phyloP scores from a whole-genome alignment of 2,888 invertebrate species.

The Stramonita haemastoma region DNA sequence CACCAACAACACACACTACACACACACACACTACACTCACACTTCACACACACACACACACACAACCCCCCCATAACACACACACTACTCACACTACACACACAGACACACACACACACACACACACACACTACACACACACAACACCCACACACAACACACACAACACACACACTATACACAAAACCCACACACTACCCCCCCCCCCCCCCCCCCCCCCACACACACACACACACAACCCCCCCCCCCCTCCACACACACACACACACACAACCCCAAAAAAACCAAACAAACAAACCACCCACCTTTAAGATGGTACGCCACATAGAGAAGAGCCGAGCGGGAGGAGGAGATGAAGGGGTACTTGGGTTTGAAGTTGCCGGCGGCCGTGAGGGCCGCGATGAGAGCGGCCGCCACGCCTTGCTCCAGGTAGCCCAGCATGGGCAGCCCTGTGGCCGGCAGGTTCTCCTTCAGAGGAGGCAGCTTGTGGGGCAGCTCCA shows the following conservation, averaged over 20 bases:
- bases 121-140: no score
- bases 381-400: conserved; percentile 75
- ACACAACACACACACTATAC: neutral
- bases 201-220: neutral
- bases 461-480: conserved; percentile 74
- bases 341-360: conserved; percentile 75
- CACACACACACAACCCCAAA: neutral
- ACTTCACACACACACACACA: neutral
- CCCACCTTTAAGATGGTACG: conserved; percentile 77
- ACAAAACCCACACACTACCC: neutral
- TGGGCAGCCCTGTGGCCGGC: conserved; percentile 71
- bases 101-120: no score
- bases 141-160: neutral
- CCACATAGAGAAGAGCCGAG: conserved; percentile 76
- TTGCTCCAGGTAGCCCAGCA: conserved; percentile 78
- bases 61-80: neutral
- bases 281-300: conserved; percentile 1
- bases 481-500: conserved; percentile 76
- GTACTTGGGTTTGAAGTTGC: conserved; percentile 77
- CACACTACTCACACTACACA: no score
- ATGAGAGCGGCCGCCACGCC: conserved; percentile 73
- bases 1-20: no score
- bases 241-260: neutral
- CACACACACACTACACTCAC: no score
- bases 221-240: neutral